A percentile compares a stretch with the other conserved stretches of the same genome.
Conservation (phyloP, 35 echinoderm and acorn worm genomes). For the Apostichopus japonicus region DNA sequence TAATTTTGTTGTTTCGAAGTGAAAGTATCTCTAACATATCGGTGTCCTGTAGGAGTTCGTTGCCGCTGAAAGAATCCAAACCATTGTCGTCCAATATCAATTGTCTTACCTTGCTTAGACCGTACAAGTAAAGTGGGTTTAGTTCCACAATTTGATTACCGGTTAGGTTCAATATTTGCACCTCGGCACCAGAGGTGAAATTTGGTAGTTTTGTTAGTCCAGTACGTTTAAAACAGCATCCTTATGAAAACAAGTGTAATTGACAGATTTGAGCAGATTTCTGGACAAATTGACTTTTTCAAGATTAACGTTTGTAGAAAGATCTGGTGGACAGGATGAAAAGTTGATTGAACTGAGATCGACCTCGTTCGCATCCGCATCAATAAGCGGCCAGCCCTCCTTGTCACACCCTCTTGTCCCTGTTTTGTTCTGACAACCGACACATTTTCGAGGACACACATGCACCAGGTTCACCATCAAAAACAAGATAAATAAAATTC, state of each 20-base stretch:
- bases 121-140: neutral
- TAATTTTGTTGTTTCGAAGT: slow-evolving; percentile 13
- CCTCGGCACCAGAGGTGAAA: slow-evolving; percentile 9
- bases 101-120: neutral
- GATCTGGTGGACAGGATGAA: neutral
- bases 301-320: neutral
- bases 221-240: neutral
- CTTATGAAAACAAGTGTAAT: slow-evolving; percentile 5
- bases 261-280: slow-evolving; percentile 24
- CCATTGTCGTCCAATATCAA: slow-evolving; percentile 51
- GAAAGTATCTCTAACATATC: slow-evolving; percentile 28
- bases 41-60: neutral
- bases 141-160: slow-evolving; percentile 30
- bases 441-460: neutral
- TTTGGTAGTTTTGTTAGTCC: slow-evolving; percentile 12
- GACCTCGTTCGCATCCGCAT: neutral
- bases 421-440: neutral
- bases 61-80: slow-evolving; percentile 8
- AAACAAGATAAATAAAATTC: neutral
- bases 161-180: slow-evolving; percentile 38
- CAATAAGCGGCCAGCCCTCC: neutral
- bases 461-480: neutral
- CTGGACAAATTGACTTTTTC: slow-evolving; percentile 5
- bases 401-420: neutral
- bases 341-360: slow-evolving; percentile 35